Base-by-base conservation (phyloP, 2,113 vertebrate genomes). In the Antennarius striatus region DNA sequence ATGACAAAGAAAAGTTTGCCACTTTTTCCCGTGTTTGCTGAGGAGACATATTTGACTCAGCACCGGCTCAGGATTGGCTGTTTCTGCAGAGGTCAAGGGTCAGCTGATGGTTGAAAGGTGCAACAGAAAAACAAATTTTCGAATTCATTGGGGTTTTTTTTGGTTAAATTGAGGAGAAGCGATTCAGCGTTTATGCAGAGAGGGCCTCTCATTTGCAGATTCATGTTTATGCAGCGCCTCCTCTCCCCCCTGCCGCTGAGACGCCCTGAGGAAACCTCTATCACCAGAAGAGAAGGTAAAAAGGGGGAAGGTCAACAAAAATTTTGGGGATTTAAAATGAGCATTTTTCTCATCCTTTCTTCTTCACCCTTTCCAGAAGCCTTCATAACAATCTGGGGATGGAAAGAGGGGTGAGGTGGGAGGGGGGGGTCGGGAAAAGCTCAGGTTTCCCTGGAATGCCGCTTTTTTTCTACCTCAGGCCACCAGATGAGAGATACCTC, bases 401-500 rank as follows among this genome's bases (percentile, higher is more conserved):
- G 6, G 22, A 22, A 22, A 22, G 22, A 22, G 22, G 22, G 22
- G 1, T 5, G 29, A 0, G 3, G 6, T 7, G 36, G 14, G 6
- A 2, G 29, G 43, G 61, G 57, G 58, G 51, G 2, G 48, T 68
- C 40, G 55, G 32, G 28, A 63, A 59, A 64, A 60, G 65, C 69
- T 85, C 70, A 2, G 59, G 64, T 86, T 85, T 75, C 83, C 73
- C 61, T 75, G 84, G 86, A 88, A 88, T 84, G 80, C 45, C 59
- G 78, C 79, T 76, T 65, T 79, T 65, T 79, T 22, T 28, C 71
- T 73, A 55, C 77, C 77, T 60, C 50, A 66, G 76, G 71, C 71
- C 68, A 71, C 75, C 78, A 82, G 83, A 85, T 87, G 87, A 87
- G 72, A 71, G 85, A 87, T 89, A 81, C 65, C 68, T 79, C 77